phyloP scores from a whole-genome alignment of 1,140 invertebrate genomes.

The Carposina sasakii region DNA sequence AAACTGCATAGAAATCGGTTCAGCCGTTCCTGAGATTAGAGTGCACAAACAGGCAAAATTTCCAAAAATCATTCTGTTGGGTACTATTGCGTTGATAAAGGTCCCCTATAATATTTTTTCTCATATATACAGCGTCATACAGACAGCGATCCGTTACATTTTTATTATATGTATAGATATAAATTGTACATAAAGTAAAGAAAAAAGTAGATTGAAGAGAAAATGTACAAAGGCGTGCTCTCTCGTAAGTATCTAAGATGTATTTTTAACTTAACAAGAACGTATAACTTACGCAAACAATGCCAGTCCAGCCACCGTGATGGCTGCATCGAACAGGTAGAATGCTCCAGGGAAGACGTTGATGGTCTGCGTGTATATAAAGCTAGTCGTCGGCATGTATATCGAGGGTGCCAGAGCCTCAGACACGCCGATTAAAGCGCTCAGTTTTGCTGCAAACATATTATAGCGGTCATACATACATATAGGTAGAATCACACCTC shows the following conservation, averaged over 20 bases:
- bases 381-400: slow-evolving; percentile 71
- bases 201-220: background rate
- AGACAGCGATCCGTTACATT: too few relatives aligned
- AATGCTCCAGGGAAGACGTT: slow-evolving; percentile 68
- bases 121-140: too few relatives aligned
- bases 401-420: slow-evolving; percentile 72
- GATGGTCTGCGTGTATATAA: slow-evolving; percentile 70
- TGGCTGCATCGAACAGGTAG: slow-evolving; percentile 66
- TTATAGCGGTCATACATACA: background rate
- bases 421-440: slow-evolving; percentile 72
- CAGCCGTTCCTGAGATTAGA: too few relatives aligned
- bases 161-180: too few relatives aligned
- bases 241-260: too few relatives aligned
- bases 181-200: slow-evolving; percentile 4
- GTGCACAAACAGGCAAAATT: too few relatives aligned
- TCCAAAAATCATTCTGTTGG: too few relatives aligned
- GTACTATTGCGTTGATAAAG: too few relatives aligned
- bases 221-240: too few relatives aligned
- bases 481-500: background rate
- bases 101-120: too few relatives aligned
- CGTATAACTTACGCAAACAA: slow-evolving; percentile 56
- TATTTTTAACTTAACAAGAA: too few relatives aligned
- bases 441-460: slow-evolving; percentile 70
- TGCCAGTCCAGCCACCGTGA: slow-evolving; percentile 55
- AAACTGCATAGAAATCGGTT: too few relatives aligned